phyloP scores from a whole-genome alignment of 2,113 vertebrate species.

The Uria aalge region DNA sequence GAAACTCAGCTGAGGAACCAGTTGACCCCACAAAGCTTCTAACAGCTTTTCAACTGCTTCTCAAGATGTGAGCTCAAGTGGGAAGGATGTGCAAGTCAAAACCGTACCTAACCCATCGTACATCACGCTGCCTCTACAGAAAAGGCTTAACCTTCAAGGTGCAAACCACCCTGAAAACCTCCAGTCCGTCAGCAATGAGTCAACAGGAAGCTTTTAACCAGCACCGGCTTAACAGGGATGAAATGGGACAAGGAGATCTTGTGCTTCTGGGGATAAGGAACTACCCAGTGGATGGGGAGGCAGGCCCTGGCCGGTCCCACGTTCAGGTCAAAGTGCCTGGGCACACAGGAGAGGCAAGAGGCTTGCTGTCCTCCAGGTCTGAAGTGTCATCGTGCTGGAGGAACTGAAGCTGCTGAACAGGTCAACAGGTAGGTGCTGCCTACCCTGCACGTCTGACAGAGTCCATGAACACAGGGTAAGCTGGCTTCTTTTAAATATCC shows the following conservation, averaged over 20 bases:
- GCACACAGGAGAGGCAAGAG: not conserved
- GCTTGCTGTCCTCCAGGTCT: not conserved
- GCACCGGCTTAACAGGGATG: not conserved
- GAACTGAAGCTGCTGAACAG: not conserved
- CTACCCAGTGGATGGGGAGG: not conserved
- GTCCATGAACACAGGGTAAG: not conserved
- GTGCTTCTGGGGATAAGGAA: not conserved
- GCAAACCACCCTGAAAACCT: not conserved
- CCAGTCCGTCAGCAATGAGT: not conserved
- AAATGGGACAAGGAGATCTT: not conserved
- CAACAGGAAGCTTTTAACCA: slow-evolving; percentile 27
- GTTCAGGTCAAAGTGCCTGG: not conserved
- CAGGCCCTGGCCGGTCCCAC: not conserved
- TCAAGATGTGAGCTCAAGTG: not conserved
- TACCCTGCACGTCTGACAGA: not conserved
- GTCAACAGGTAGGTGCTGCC: not conserved
- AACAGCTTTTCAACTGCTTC: not conserved
- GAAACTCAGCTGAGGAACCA: not conserved
- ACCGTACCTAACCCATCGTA: not conserved
- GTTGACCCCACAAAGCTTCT: not conserved
- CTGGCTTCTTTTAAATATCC: not conserved
- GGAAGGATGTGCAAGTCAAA: not conserved
- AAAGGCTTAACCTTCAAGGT: not conserved
- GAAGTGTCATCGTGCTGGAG: not conserved
- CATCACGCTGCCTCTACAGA: not conserved